Conservation (phyloP, 1,140 invertebrate genomes). For the Panagrolaimus sp. region DNA sequence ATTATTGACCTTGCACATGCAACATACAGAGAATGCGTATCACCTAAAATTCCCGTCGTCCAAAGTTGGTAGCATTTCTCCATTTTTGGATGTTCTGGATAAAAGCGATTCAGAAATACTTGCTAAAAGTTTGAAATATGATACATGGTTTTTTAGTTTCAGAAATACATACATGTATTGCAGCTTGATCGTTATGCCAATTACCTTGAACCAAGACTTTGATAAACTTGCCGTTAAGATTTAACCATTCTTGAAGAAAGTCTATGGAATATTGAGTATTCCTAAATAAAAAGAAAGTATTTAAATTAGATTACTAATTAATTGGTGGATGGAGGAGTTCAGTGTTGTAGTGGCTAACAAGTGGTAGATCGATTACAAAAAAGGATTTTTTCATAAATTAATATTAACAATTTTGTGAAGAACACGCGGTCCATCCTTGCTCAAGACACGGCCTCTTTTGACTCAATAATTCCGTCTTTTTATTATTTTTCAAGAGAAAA, state of each 20-base stretch:
- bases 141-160: not conserved
- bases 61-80: constrained; percentile 28
- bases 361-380: too few relatives aligned
- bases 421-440: too few relatives aligned
- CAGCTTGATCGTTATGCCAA: constrained; percentile 42
- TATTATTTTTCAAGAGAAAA: too few relatives aligned
- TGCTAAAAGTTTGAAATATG: not conserved
- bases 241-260: constrained; percentile 33
- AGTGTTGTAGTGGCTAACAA: too few relatives aligned
- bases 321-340: too few relatives aligned
- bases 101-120: not conserved
- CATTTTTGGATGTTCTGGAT: constrained; percentile 13
- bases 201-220: constrained; percentile 25
- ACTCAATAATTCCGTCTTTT: too few relatives aligned
- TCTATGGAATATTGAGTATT: constrained; percentile 28
- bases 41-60: constrained; percentile 16
- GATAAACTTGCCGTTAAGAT: constrained; percentile 28
- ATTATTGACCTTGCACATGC: constrained; percentile 36
- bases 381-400: too few relatives aligned
- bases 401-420: too few relatives aligned
- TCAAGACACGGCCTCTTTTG: too few relatives aligned
- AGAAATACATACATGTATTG: constrained; percentile 31
- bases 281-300: too few relatives aligned
- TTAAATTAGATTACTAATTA: too few relatives aligned
- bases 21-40: constrained; percentile 27